Evolutionary conservation across 2,797 vertebrate species (phyloP), one percentile per base, ranked within the genome.

Genomic region (Simalia tracyae): DNA sequence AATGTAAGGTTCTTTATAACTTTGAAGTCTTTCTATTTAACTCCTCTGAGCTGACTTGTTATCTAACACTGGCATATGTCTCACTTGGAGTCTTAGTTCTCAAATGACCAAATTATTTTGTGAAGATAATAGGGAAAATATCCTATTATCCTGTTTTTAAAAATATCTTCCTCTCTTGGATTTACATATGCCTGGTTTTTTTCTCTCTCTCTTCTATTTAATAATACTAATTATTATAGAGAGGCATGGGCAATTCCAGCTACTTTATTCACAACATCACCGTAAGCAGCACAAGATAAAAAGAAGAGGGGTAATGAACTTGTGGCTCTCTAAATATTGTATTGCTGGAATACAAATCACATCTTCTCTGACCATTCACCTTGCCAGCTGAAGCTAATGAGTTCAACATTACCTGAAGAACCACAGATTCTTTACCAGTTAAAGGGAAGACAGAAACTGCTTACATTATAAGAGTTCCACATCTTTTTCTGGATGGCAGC

Each of bases 61-160:
- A 95, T 96, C 88, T 94, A 8, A 28, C 59, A 94, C 81, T 86
- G 93, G 88, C 86, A 68, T 36, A 93, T 68, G 22, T 1, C 88
- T 92, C 87, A 90, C 92, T 93, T 93, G 91, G n/a, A 88, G 84
- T 95, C 92, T 81, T 93, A 86, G 46, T 94, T 15, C 81, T 91
- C 92, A 93, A 94, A 88, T 88, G 95, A 94, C 60, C 36, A 93
- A 76, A 24, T 68, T 64, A 87, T 91, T 90, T 81, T 89, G 90
- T 19, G 68, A 84, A 92, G 4, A 54, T 59, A 91, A 46, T 87
- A 0, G 26, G 31, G 86, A 7, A 46, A 26, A 87, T 91, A 93
- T 19, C 5, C 26, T 95, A 94, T 93, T 93, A 46, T 1, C 8
- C 64, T 59, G 46, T 57, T 95, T 88, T 72, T 22, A 93, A 89